Conservation (phyloP, 2,888 invertebrate genomes). For the Deilephila porcellus region DNA sequence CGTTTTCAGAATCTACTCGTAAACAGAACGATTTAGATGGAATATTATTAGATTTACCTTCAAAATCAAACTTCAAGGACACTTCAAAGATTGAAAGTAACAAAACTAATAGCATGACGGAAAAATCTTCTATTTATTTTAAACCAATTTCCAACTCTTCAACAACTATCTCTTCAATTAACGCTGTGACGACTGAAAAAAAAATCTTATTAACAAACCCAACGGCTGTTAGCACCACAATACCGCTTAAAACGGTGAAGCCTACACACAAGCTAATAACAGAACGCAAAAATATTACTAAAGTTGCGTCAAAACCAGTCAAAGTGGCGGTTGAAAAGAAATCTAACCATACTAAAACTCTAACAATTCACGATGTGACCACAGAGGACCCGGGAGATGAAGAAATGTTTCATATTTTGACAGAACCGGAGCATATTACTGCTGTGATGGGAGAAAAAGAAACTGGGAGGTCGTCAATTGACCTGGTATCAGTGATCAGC, state of each 20-base stretch:
- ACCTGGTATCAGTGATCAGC: constrained; percentile 79
- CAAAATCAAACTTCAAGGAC: constrained; percentile 27
- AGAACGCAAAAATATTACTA: constrained; percentile 22
- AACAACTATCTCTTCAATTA: constrained; percentile 46
- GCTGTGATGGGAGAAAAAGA: constrained; percentile 80
- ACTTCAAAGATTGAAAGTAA: constrained; percentile 40
- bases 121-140: constrained; percentile 57
- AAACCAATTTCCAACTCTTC: constrained; percentile 63
- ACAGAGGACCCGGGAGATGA: constrained; percentile 68
- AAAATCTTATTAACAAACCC: constrained; percentile 40
- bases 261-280: constrained; percentile 5
- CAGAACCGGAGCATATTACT: constrained; percentile 83
- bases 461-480: constrained; percentile 69
- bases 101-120: constrained; percentile 77
- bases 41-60: constrained; percentile 14
- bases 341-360: constrained; percentile 42
- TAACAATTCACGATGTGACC: constrained; percentile 57
- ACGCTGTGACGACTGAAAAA: constrained; percentile 36
- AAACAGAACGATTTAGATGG: constrained; percentile 21
- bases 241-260: constrained; percentile 38
- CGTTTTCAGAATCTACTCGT: constrained; percentile 35
- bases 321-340: constrained; percentile 10
- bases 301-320: constrained; percentile 37
- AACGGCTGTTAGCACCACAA: constrained; percentile 39
- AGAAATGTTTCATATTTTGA: constrained; percentile 83